Conservation (phyloP, 1,140 invertebrate species). For the Meloidogyne floridensis region DNA sequence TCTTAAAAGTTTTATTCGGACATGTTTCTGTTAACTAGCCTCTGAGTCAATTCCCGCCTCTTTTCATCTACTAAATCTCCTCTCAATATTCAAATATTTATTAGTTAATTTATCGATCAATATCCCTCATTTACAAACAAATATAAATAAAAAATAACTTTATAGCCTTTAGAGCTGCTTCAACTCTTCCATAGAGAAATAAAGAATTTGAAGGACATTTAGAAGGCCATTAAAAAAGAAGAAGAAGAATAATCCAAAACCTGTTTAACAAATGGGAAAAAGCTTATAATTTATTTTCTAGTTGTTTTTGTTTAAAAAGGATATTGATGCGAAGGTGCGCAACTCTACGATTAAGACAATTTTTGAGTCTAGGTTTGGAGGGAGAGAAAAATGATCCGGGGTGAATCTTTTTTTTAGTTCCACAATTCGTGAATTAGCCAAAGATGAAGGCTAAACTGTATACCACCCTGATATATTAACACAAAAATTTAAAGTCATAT, state of each 20-base stretch:
- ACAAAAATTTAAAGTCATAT: no score
- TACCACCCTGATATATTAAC: no score
- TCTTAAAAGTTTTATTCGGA: no score
- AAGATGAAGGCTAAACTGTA: no score
- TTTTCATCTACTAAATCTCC: no score
- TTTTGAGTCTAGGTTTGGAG: neutral
- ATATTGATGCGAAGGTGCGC: neutral
- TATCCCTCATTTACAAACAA: neutral
- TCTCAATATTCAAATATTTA: no score
- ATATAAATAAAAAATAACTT: neutral
- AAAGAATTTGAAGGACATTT: neutral
- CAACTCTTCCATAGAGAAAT: neutral
- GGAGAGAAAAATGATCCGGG: no score
- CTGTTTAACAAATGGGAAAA: conserved; percentile 3
- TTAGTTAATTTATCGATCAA: neutral
- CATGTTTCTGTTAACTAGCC: no score
- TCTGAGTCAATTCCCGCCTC: no score
- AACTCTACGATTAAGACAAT: neutral
- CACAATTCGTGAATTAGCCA: no score
- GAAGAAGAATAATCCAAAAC: neutral
- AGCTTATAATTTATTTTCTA: neutral
- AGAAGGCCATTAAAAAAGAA: conserved; percentile 1
- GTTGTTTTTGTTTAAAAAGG: neutral
- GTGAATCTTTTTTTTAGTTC: no score
- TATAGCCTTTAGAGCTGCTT: neutral